phyloP scores from a whole-genome alignment of 2,888 invertebrate species.

The Oeneis ivallda region DNA sequence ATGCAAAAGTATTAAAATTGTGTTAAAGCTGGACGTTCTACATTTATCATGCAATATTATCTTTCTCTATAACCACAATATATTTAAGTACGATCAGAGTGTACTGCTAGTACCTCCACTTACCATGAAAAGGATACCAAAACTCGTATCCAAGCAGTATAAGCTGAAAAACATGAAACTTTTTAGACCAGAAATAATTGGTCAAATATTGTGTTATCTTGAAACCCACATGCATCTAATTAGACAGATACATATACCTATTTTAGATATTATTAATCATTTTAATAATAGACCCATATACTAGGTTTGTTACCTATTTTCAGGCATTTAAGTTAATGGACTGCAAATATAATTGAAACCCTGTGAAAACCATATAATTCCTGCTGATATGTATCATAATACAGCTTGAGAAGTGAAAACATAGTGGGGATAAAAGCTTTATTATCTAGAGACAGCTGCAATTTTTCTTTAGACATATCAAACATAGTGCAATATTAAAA shows the following conservation, averaged over 20 bases:
- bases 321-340: background rate
- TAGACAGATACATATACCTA: conserved; percentile 2
- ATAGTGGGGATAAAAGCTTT: conserved; percentile 29
- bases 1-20: conserved; percentile 20
- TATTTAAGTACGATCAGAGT: conserved; percentile 54
- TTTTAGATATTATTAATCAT: background rate
- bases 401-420: conserved; percentile 25
- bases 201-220: conserved; percentile 41
- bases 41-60: conserved; percentile 36
- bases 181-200: conserved; percentile 59
- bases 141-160: conserved; percentile 76
- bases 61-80: conserved; percentile 51
- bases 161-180: conserved; percentile 79
- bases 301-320: background rate
- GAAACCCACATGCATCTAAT: conserved; percentile 43
- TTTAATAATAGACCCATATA: background rate
- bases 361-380: background rate
- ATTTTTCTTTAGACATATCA: conserved; percentile 32
- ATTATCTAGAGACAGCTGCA: conserved; percentile 43
- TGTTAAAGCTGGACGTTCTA: conserved; percentile 34
- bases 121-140: conserved; percentile 76
- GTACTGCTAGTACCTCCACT: conserved; percentile 76
- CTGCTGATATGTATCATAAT: background rate
- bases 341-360: background rate
- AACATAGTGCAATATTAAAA: conserved; percentile 16